Percentiles rank a stretch among this genome's conserved stretches.
Evolutionary conservation across 2,113 vertebrate genomes (phyloP).

Genomic region (Gymnogyps californianus): DNA sequence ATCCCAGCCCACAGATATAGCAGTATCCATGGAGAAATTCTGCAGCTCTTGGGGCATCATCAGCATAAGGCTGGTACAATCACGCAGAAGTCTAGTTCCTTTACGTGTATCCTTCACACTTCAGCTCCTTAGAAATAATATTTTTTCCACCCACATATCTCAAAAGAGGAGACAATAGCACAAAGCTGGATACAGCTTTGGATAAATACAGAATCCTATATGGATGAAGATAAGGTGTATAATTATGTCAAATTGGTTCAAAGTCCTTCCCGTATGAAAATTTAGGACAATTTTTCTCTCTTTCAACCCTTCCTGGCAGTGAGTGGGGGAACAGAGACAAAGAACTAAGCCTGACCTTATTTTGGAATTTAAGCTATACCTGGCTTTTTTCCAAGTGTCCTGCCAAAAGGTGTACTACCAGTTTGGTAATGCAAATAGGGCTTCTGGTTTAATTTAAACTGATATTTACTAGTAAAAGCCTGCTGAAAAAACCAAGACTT

Average conservation of each 20-base stretch:
- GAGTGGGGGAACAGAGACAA: neutral
- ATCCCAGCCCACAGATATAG: neutral
- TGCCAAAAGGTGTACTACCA: neutral
- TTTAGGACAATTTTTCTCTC: neutral
- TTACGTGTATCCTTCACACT: constrained; percentile 1
- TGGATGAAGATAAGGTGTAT: neutral
- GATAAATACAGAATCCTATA: neutral
- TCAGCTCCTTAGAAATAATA: neutral
- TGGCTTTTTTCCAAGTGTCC: constrained; percentile 6
- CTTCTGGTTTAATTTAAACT: constrained; percentile 76
- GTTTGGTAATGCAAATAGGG: constrained; percentile 54
- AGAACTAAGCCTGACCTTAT: neutral
- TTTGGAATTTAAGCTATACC: neutral
- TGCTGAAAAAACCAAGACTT: constrained; percentile 77
- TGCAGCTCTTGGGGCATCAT: constrained; percentile 61
- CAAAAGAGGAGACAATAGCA: neutral
- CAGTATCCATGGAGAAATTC: constrained; percentile 60
- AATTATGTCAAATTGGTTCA: neutral
- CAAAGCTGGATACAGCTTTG: neutral
- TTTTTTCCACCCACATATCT: neutral
- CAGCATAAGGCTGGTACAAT: constrained; percentile 16
- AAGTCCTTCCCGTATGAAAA: neutral
- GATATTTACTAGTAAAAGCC: constrained; percentile 78
- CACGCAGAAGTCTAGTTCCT: neutral
- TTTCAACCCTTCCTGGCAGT: neutral